phyloP scores from a whole-genome alignment of 1,140 invertebrate genomes.

The Calliopsis andreniformis region DNA sequence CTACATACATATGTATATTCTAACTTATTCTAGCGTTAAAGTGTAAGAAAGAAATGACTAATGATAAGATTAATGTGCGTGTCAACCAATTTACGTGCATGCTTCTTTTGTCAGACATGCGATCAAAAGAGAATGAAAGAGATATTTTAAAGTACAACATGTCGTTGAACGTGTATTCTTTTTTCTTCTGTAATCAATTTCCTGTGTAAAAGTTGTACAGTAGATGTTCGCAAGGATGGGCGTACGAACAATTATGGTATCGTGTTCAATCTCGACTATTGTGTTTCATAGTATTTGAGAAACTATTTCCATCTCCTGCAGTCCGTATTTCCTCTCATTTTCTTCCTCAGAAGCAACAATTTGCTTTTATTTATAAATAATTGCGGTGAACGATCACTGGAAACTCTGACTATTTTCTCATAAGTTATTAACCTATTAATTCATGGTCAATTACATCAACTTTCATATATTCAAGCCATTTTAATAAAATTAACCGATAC shows the following conservation, averaged over 20 bases:
- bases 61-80: too few relatives aligned
- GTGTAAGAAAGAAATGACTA: too few relatives aligned
- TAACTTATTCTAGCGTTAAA: too few relatives aligned
- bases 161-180: neutral
- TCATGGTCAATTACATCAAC: too few relatives aligned
- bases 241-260: constrained; percentile 30
- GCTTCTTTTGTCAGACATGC: too few relatives aligned
- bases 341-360: neutral
- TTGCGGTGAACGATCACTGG: neutral
- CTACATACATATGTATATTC: too few relatives aligned
- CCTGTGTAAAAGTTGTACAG: neutral
- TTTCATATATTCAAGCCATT: neutral
- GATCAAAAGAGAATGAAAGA: too few relatives aligned
- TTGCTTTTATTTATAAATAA: neutral
- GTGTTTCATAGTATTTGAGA: constrained; percentile 26
- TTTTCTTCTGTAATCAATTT: neutral
- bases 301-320: constrained; percentile 23
- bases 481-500: too few relatives aligned
- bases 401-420: neutral
- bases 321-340: neutral
- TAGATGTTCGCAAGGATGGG: constrained; percentile 2
- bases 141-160: too few relatives aligned
- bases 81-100: too few relatives aligned
- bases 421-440: too few relatives aligned
- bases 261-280: constrained; percentile 6